A percentile compares a stretch with the other conserved stretches of the same genome.
Evolutionary conservation across 2,888 invertebrate genomes (phyloP).

Genomic region (Agrotis clavis): DNA sequence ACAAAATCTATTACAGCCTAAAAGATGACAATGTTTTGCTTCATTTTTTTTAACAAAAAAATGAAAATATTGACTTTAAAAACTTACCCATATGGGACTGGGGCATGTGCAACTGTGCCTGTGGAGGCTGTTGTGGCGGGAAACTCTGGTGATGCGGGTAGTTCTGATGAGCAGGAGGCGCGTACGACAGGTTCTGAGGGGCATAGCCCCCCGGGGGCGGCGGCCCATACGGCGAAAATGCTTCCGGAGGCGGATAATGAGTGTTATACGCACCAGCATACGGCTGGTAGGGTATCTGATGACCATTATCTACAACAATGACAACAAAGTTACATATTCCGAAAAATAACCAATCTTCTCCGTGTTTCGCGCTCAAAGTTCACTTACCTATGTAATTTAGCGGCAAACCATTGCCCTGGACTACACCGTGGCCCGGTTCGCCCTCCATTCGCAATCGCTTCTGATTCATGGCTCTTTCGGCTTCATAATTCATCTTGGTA

Average conservation of each 20-base stretch:
- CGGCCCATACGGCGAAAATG: conserved; percentile 88
- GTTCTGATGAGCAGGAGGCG: conserved; percentile 89
- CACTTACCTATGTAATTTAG: conserved; percentile 89
- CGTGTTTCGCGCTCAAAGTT: conserved; percentile 54
- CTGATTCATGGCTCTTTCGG: conserved; percentile 90
- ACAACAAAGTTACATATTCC: conserved; percentile 45
- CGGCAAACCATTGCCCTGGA: conserved; percentile 90
- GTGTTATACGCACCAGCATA: conserved; percentile 89
- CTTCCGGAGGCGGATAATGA: conserved; percentile 89
- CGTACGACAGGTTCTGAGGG: conserved; percentile 88
- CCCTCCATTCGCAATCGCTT: conserved; percentile 90
- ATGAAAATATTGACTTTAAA: conserved; percentile 46
- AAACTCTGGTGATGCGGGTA: conserved; percentile 89
- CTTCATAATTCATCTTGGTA: conserved; percentile 90
- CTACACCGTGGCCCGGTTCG: conserved; percentile 89
- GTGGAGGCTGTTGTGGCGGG: conserved; percentile 86
- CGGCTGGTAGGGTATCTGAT: conserved; percentile 89
- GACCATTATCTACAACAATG: conserved; percentile 88
- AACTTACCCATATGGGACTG: conserved; percentile 88
- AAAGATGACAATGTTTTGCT: conserved; percentile 52
- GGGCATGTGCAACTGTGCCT: conserved; percentile 87
- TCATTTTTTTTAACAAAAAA: conserved; percentile 20
- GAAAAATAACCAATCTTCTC: conserved; percentile 61
- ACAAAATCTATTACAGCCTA: conserved; percentile 43
- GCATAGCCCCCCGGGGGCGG: conserved; percentile 88